Evolutionary conservation across 1,140 invertebrate species (phyloP), one percentile per base, ranked within the genome.

Genomic region (Drosophila guanche): DNA sequence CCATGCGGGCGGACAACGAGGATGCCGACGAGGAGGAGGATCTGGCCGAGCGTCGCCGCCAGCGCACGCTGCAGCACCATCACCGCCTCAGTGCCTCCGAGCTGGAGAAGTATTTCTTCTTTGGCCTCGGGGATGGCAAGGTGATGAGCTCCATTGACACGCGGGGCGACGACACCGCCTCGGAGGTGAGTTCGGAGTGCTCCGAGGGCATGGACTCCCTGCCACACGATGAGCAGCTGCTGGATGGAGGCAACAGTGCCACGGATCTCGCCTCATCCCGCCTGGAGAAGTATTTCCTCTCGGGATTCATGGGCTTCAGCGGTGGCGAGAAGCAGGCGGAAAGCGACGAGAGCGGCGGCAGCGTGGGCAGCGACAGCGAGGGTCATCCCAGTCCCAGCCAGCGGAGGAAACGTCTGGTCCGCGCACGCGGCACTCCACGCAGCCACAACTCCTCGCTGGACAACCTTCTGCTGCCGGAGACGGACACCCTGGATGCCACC

Each of bases 31-130:
- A 68, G 33, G 74, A 76, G 1, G 57, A 62, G 10, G 75, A 85
- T 5, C 6, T 80, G 54, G 65, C 79, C 0, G 85, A 90, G 23
- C 20, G 83, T 0, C 40, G 83, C 1, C 53, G 89, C 0, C 79
- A 85, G 41, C 90, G 94, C 53, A 90, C 89, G 0, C 22, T 90
- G 42, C 81, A 90, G 50, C 89, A 90, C 56, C 89, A 90, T 70
- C 88, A 90, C 57, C 95, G 95, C 16, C 93, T 94, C 29, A 96
- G 95, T 1, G 94, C 96, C 0, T 97, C 97, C 0, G 96, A 97
- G 78, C 88, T 98, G 57, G 97, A 98, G 90, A 97, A 97, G 90
- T 98, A 98, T 90, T 98, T 97, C 92, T 97, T 96, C 90, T 97
- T 96, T 77, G 96, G 95, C 0, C 92, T 97, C 29, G 96, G 95